phyloP scores from a whole-genome alignment of 2,888 invertebrate species.

The Phytoseiulus persimilis region DNA sequence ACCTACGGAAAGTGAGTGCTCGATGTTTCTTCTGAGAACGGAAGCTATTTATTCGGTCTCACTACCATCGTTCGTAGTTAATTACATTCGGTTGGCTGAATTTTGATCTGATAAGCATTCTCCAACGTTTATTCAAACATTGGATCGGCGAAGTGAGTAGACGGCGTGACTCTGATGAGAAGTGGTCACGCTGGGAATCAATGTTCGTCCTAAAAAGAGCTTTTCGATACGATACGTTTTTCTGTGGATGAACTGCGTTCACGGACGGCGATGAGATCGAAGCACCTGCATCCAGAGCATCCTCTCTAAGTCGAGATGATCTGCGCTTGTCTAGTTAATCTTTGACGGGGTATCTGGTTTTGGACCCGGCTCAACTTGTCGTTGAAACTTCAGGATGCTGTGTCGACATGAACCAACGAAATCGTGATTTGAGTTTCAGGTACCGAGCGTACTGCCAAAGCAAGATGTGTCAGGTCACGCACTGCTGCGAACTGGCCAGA shows the following conservation, averaged over 20 bases:
- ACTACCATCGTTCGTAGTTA: neutral
- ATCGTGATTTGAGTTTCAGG: slow-evolving; percentile 1
- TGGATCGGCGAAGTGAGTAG: neutral
- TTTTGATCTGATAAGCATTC: neutral
- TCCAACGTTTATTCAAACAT: neutral
- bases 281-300: no score
- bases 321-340: no score
- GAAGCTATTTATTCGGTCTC: neutral
- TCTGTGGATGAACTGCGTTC: no score
- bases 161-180: no score
- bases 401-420: neutral
- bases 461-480: slow-evolving; percentile 31
- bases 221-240: no score
- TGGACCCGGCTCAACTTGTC: no score
- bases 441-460: slow-evolving; percentile 24
- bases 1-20: slow-evolving; percentile 23
- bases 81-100: neutral
- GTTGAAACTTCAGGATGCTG: neutral
- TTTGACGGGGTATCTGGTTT: no score
- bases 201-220: no score
- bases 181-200: no score
- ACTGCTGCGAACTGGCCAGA: neutral
- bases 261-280: no score
- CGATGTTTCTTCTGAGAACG: neutral
- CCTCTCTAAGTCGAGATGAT: no score